Evolutionary conservation across 2,113 vertebrate species (phyloP).

Genomic region (Sylvilagus bachmani): DNA sequence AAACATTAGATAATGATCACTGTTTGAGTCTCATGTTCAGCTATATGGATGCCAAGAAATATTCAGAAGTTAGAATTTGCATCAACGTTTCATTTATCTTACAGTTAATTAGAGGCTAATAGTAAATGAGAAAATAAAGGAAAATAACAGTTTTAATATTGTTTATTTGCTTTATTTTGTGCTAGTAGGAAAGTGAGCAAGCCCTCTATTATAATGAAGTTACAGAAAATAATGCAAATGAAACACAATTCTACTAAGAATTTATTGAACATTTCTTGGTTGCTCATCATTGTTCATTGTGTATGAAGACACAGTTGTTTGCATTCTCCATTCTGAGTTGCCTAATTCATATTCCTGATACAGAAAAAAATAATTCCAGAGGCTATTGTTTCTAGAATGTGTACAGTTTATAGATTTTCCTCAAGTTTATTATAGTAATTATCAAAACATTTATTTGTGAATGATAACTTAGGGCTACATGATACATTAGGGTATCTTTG

Average conservation of each 20-base stretch:
- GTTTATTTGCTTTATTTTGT: constrained; percentile 24
- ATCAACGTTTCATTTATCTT: neutral
- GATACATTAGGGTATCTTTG: neutral
- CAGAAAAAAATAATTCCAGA: neutral
- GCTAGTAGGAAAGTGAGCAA: neutral
- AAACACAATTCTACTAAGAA: neutral
- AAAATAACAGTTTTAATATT: neutral
- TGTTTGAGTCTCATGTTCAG: neutral
- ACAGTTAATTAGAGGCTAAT: neutral
- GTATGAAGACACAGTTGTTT: neutral
- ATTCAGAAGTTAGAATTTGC: neutral
- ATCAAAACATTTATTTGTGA: neutral
- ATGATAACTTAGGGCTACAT: neutral
- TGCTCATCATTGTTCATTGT: neutral
- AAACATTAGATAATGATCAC: neutral
- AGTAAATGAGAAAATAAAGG: neutral
- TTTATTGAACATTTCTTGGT: neutral
- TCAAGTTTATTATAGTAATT: neutral
- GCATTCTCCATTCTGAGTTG: neutral
- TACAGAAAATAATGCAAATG: constrained; percentile 15
- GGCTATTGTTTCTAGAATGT: neutral
- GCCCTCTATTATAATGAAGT: neutral
- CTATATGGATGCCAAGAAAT: neutral
- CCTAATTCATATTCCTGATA: neutral
- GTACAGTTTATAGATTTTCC: neutral